A percentile compares a stretch with the other conserved stretches of the same genome.
phyloP scores from a whole-genome alignment of 2,888 invertebrate genomes.

The Eristalinus sepulchralis region DNA sequence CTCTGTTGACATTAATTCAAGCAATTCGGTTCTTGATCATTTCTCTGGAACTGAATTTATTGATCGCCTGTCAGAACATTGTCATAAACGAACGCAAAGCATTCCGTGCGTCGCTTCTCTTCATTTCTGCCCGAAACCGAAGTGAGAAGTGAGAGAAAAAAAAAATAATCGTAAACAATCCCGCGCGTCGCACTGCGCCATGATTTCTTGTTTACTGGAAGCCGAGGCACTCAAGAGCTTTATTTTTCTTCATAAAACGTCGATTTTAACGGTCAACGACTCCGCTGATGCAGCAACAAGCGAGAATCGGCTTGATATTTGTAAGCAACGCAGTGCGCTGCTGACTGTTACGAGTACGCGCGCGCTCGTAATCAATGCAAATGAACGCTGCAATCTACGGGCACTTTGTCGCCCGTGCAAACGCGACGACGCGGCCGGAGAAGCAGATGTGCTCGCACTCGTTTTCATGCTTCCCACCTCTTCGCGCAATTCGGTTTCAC shows the following conservation, averaged over 20 bases:
- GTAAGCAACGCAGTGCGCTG: not conserved
- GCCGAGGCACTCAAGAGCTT: not conserved
- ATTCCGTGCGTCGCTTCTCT: not conserved
- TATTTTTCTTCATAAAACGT: not conserved
- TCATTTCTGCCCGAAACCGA: no score
- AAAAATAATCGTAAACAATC: not conserved
- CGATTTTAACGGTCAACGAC: not conserved
- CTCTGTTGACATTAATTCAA: not conserved
- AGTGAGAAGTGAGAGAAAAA: not conserved
- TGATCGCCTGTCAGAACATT: not conserved
- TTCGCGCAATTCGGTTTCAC: constrained; percentile 21
- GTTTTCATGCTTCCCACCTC: not conserved
- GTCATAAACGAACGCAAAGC: not conserved
- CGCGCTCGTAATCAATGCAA: not conserved
- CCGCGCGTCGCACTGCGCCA: not conserved
- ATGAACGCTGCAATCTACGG: not conserved
- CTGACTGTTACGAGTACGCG: not conserved
- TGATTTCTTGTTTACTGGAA: not conserved
- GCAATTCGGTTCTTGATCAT: not conserved
- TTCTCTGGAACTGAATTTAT: not conserved
- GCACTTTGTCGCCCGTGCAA: not conserved
- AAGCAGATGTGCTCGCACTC: not conserved
- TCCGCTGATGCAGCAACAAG: not conserved
- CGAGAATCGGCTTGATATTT: not conserved
- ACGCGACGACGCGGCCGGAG: not conserved